Base-by-base conservation (phyloP, 2,888 invertebrate species). In the Gisinianus flammeolus region DNA sequence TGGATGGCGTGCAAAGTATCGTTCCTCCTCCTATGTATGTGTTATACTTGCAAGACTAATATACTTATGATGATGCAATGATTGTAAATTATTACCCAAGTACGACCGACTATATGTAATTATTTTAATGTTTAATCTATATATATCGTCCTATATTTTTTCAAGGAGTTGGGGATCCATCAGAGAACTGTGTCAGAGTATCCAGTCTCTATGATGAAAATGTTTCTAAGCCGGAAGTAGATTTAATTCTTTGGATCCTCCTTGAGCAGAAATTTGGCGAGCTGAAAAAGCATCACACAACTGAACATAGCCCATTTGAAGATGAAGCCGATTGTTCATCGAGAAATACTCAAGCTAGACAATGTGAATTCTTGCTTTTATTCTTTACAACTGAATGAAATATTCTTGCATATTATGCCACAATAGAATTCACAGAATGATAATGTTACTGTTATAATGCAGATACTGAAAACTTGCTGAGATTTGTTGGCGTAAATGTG, bases 381-480 rank as follows among this genome's bases (percentile, higher is more conserved):
- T n/a, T n/a, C n/a, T n/a, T n/a, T n/a, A n/a, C n/a, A n/a, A n/a
- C n/a, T n/a, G n/a, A n/a, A n/a, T n/a, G n/a, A n/a, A n/a, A n/a
- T n/a, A n/a, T n/a, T n/a, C 64, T 64, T 24, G 3, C 5, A 64
- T 8, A 3, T 28, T 8, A 10, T 8, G 12, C n/a, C n/a, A 58
- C 24, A 26, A n/a, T 64, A 4, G 4, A 12, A 54, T n/a, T 54
- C 54, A 19, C n/a, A 19, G 4, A 54, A 54, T 54, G 19, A 16
- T 54, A n/a, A n/a, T 54, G 16, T 16, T 8, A 54, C 16, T 54
- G 4, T 54, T 54, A n/a, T 54, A n/a, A 22, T n/a, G 19, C n/a
- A 62, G 62, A 79, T 71, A 79, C 82, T n/a, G 81, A 83, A 66
- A 30, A 78, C 8, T 54, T 79, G 19, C 71, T 84, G 10, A 62